A percentile compares a stretch with the other conserved stretches of the same genome.
These are phyloP conservation scores for Acanthurus leucopareius DNA, from an alignment of 2,797 vertebrate genomes.

Conservation along the genomic window DNA sequence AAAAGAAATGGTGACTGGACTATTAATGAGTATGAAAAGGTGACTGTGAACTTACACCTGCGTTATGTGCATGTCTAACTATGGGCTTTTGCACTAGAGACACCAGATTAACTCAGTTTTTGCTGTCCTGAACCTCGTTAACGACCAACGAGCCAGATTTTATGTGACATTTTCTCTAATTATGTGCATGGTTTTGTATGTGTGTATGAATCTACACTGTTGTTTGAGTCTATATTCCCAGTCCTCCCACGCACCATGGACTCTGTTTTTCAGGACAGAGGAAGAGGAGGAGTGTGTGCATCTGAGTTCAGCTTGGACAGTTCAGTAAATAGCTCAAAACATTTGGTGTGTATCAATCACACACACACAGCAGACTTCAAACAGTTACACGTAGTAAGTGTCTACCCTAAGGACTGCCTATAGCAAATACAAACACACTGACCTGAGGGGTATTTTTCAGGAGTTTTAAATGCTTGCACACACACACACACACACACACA, in stretches of 20 bases:
- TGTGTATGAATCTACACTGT: no score
- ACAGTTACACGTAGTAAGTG: conserved; percentile 12
- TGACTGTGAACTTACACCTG: background rate
- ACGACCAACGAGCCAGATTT: background rate
- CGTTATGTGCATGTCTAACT: no score
- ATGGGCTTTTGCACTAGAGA: no score
- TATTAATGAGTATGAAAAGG: conserved; percentile 1
- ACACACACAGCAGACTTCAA: conserved; percentile 15
- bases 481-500: conserved; percentile 6
- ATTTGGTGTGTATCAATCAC: conserved; percentile 1
- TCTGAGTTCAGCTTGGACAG: background rate
- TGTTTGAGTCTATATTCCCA: no score
- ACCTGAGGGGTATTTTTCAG: conserved; percentile 32
- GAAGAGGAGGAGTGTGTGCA: background rate
- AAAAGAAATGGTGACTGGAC: conserved; percentile 7
- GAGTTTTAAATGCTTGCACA: conserved; percentile 37
- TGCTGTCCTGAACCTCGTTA: background rate
- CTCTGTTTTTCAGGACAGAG: background rate
- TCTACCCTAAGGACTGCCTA: conserved; percentile 4
- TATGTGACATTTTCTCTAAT: background rate
- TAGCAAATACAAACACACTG: conserved; percentile 30
- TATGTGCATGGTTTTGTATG: background rate
- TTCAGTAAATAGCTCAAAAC: conserved; percentile 10
- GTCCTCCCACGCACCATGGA: background rate
- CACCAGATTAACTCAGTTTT: no score